A percentile compares a stretch with the other conserved stretches of the same genome.
phyloP scores from a whole-genome alignment of 23 tunicate species.

The Halocynthia aurantium region DNA sequence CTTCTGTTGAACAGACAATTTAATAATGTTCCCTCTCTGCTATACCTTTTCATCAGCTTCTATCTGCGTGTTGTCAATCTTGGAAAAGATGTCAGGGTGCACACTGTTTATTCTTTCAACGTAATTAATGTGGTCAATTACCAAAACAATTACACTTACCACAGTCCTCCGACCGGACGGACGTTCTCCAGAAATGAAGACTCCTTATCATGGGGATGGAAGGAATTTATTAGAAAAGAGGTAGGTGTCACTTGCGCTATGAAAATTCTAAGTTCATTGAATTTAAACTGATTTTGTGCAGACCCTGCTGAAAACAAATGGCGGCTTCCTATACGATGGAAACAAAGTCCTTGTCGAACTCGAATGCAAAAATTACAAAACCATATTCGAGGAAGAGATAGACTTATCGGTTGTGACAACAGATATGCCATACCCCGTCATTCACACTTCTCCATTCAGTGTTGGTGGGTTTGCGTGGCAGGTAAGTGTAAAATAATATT shows the following conservation, averaged over 20 bases:
- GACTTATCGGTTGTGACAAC: constrained; percentile 47
- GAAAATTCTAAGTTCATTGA: not conserved
- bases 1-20: not conserved
- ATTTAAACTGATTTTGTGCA: not conserved
- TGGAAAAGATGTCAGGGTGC: constrained; percentile 84
- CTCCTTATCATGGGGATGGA: constrained; percentile 99
- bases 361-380: constrained; percentile 86
- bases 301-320: constrained; percentile 92
- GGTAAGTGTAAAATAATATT: constrained; percentile 22
- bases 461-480: constrained; percentile 99
- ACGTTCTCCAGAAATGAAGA: constrained; percentile 82
- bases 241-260: constrained; percentile 13
- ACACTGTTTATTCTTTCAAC: constrained; percentile 84
- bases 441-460: constrained; percentile 93
- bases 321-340: constrained; percentile 87
- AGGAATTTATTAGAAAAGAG: constrained; percentile 94
- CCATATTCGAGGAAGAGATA: constrained; percentile 65
- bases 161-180: constrained; percentile 94
- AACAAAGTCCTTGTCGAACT: constrained; percentile 84
- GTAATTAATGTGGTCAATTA: constrained; percentile 78
- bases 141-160: constrained; percentile 88
- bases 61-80: constrained; percentile 93
- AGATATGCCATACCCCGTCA: constrained; percentile 85
- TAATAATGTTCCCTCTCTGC: not conserved
- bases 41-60: constrained; percentile 45